A percentile compares a stretch with the other conserved stretches of the same genome.
Evolutionary conservation across 2,888 invertebrate species (phyloP).

Genomic region (Gerris lacustris): DNA sequence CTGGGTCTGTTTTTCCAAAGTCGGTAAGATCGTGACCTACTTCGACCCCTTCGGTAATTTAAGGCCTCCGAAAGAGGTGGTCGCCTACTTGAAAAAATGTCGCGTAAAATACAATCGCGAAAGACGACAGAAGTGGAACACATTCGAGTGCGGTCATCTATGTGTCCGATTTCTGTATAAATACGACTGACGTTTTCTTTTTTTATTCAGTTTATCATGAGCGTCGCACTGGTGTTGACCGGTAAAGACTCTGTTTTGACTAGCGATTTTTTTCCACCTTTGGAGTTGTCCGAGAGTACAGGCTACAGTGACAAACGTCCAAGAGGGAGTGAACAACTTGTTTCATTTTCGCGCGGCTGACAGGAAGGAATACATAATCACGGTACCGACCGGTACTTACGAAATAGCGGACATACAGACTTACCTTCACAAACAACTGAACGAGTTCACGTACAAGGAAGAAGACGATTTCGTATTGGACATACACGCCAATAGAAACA

Average conservation of each 20-base stretch:
- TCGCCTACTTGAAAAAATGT: no score
- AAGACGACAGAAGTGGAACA: no score
- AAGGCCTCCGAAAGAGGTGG: conserved; percentile 28
- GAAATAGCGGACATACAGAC: conserved; percentile 33
- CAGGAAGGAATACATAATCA: conserved; percentile 26
- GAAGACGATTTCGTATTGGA: no score
- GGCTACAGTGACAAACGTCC: conserved; percentile 35
- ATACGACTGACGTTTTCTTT: no score
- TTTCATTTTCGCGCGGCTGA: no score
- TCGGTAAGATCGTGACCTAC: conserved; percentile 31
- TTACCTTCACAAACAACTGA: conserved; percentile 24
- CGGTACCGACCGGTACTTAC: conserved; percentile 32
- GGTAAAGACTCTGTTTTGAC: no score
- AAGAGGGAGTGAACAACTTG: conserved; percentile 32
- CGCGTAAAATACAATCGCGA: conserved; percentile 22
- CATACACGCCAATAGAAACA: conserved; percentile 31
- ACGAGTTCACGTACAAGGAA: conserved; percentile 11
- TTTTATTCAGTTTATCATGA: no score
- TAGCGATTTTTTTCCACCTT: no score
- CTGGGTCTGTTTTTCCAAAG: conserved; percentile 35
- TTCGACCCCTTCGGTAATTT: conserved; percentile 36
- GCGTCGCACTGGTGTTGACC: no score
- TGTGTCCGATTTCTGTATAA: no score
- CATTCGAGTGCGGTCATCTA: no score
- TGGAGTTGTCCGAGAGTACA: no score